Conservation (phyloP, 2,797 vertebrate species). For the Malurus leucopterus region DNA sequence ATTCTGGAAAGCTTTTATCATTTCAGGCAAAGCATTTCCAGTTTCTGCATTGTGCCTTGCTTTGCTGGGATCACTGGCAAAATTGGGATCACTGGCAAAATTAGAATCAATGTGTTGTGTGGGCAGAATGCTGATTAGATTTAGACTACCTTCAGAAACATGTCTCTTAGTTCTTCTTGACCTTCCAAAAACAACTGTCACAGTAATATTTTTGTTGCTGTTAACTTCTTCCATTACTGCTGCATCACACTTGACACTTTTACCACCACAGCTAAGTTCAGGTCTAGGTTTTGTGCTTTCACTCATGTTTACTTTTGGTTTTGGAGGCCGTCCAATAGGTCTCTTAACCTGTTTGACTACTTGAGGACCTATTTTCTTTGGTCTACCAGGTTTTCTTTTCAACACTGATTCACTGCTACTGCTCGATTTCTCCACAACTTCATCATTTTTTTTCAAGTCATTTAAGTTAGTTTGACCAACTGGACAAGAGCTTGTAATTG, state of each 20-base stretch:
- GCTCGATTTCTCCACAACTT: constrained; percentile 58
- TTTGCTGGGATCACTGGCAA: constrained; percentile 34
- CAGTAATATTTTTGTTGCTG: constrained; percentile 85
- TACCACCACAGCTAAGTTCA: constrained; percentile 35
- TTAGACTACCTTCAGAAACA: constrained; percentile 82
- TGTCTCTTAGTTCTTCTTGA: constrained; percentile 88
- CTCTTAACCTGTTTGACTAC: constrained; percentile 87
- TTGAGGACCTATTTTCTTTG: constrained; percentile 89
- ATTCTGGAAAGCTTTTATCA: constrained; percentile 38
- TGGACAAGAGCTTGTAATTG: constrained; percentile 12
- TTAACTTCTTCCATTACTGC: constrained; percentile 57
- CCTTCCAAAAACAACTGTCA: constrained; percentile 90
- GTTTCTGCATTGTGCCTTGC: constrained; percentile 21
- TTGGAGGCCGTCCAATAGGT: constrained; percentile 90
- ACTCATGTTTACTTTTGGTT: constrained; percentile 73
- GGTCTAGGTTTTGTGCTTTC: constrained; percentile 37
- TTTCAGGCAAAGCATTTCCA: constrained; percentile 30
- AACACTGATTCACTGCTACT: constrained; percentile 61
- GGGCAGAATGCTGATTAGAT: constrained; percentile 66
- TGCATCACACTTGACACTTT: constrained; percentile 44
- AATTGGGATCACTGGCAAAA: constrained; percentile 39
- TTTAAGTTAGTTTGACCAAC: neutral
- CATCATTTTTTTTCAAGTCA: constrained; percentile 50
- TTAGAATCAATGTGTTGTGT: constrained; percentile 46
- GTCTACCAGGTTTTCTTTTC: constrained; percentile 90